phyloP scores from a whole-genome alignment of 2,797 vertebrate genomes.

The Labeo calbasu region DNA sequence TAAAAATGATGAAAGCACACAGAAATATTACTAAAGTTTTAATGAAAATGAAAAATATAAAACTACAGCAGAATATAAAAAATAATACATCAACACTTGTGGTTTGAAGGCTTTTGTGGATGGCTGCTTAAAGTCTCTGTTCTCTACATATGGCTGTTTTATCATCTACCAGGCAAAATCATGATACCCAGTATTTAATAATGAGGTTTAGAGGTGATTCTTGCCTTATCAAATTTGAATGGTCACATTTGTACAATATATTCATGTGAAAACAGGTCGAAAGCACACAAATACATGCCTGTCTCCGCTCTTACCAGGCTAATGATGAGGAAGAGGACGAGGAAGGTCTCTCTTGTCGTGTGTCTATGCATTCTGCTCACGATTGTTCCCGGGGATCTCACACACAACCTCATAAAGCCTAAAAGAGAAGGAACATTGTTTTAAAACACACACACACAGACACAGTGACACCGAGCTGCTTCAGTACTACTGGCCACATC shows the following conservation, averaged over 20 bases:
- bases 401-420: slow-evolving; percentile 12
- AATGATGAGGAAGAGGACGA: slow-evolving; percentile 52
- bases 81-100: background rate
- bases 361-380: slow-evolving; percentile 52
- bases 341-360: slow-evolving; percentile 18
- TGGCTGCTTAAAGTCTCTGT: background rate
- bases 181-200: background rate
- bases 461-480: background rate
- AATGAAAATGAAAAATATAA: background rate
- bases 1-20: background rate
- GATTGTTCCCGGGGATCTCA: slow-evolving; percentile 26
- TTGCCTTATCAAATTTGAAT: background rate
- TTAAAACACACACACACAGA: background rate
- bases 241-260: background rate
- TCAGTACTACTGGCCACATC: background rate
- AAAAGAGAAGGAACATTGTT: slow-evolving; percentile 21
- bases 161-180: background rate
- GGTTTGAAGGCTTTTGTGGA: background rate
- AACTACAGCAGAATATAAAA: background rate
- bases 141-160: background rate
- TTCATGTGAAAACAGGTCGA: background rate
- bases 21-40: background rate
- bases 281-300: background rate
- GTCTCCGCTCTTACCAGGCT: slow-evolving; percentile 48
- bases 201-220: background rate